Percentiles rank a stretch among this genome's conserved stretches.
Conservation (phyloP, 1,140 invertebrate genomes). For the Cotesia typhae region DNA sequence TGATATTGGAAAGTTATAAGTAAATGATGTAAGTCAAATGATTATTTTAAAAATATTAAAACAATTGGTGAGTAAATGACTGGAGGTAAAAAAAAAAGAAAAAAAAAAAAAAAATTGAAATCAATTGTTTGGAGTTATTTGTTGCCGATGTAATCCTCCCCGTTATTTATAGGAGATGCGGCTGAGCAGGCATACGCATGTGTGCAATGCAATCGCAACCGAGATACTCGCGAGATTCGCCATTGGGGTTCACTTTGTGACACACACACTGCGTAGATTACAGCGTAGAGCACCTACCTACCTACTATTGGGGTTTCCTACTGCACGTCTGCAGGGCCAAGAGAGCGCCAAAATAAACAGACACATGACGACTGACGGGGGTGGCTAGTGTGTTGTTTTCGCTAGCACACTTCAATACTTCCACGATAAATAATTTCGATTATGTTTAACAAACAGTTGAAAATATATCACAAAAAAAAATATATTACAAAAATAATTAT, state of each 20-base stretch:
- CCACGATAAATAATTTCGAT: conserved; percentile 5
- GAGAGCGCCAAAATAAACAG: conserved; percentile 35
- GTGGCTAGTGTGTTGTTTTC: conserved; percentile 46
- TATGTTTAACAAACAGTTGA: neutral
- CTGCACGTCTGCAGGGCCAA: conserved; percentile 56
- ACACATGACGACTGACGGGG: conserved; percentile 41
- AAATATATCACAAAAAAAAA: too few species aligned
- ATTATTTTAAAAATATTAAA: neutral
- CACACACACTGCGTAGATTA: conserved; percentile 62
- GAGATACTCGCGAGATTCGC: conserved; percentile 60
- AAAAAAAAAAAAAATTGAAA: conserved; percentile 40
- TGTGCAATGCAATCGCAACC: conserved; percentile 58
- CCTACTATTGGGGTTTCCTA: conserved; percentile 59
- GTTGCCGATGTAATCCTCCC: conserved; percentile 65
- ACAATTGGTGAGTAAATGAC: neutral
- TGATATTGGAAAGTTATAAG: neutral
- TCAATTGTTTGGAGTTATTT: conserved; percentile 46
- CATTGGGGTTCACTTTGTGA: conserved; percentile 62
- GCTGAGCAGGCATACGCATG: conserved; percentile 62
- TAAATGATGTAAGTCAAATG: neutral
- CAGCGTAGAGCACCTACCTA: conserved; percentile 62
- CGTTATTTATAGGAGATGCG: conserved; percentile 69
- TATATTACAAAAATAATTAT: too few species aligned
- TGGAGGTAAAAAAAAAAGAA: conserved; percentile 27
- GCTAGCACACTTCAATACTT: conserved; percentile 48